Evolutionary conservation across 2,888 invertebrate genomes (phyloP), one percentile per base, ranked within the genome.

Genomic region (Herminia tarsipennalis): DNA sequence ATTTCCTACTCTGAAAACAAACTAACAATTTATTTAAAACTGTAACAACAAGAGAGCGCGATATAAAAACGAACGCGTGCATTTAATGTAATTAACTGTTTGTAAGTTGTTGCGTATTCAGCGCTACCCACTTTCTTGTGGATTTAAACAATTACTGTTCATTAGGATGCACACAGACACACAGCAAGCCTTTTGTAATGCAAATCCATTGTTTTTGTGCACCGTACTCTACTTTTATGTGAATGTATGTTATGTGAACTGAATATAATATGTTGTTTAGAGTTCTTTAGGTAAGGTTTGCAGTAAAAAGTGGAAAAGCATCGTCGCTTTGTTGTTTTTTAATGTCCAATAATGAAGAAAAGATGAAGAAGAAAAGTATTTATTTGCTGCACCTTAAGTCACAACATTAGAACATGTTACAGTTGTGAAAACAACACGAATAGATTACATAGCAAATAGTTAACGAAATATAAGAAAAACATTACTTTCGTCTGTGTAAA

Each of bases 61-160:
- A 60, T 43, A 48, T 53, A 70, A 73, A 73, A 70, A 71, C n/a
- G 61, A 55, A 64, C 66, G 58, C 58, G 59, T 68, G 65, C 73
- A 70, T 70, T 70, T 73, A 76, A 73, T 69, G 63, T 72, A 78
- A 79, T 80, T 79, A 79, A 70, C 71, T 73, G 70, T 74, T 77
- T 71, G 71, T 65, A 69, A 72, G 68, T 72, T 67, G 70, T 74
- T 70, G 70, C 67, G 68, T 72, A 72, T 70, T 73, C 73, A 40
- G 51, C 59, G 58, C 56, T 63, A 51, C 54, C 63, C 67, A 64
- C 71, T 73, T 79, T 77, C 80, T 83, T 83, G 86, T 81, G 77
- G 80, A 76, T 81, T 83, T 78, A 78, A 83, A 83, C 84, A 83
- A 86, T 86, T 86, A 84, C 70, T 70, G 78, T 84, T 84, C 80